Evolutionary conservation across 2,113 vertebrate genomes (phyloP).

Genomic region (Cephalopterus ornatus): DNA sequence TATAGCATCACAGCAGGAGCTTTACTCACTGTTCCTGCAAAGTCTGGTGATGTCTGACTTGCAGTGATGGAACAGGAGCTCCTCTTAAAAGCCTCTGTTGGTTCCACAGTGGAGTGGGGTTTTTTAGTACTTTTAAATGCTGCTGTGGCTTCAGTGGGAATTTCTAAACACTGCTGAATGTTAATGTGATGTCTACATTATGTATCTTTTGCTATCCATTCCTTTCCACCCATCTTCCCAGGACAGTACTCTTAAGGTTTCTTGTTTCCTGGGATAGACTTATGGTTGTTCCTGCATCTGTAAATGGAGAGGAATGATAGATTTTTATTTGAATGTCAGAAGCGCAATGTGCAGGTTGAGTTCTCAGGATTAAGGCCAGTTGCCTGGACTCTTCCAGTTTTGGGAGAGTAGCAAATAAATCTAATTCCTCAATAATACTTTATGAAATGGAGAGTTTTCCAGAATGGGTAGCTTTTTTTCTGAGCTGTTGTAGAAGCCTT

Average conservation of each 20-base stretch:
- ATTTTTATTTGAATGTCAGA: not conserved
- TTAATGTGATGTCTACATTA: not conserved
- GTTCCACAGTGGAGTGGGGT: not conserved
- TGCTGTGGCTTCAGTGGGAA: not conserved
- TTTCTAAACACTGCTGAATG: not conserved
- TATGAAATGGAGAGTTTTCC: not conserved
- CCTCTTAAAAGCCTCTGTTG: not conserved
- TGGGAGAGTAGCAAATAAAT: not conserved
- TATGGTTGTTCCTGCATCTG: rapidly evolving
- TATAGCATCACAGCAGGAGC: not conserved
- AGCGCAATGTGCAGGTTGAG: rapidly evolving
- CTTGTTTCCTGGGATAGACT: not conserved
- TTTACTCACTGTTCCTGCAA: not conserved
- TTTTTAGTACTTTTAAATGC: not conserved
- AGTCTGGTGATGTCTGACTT: not conserved
- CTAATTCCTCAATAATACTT: not conserved
- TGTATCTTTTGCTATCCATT: not conserved
- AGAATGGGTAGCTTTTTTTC: not conserved
- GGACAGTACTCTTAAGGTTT: not conserved
- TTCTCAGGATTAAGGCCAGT: not conserved
- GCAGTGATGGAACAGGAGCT: not conserved
- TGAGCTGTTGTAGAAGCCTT: not conserved
- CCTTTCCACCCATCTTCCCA: not conserved
- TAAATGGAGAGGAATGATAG: not conserved
- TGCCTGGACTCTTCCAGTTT: not conserved